phyloP scores from a whole-genome alignment of 1,140 invertebrate species.

The Achatina immaculata region DNA sequence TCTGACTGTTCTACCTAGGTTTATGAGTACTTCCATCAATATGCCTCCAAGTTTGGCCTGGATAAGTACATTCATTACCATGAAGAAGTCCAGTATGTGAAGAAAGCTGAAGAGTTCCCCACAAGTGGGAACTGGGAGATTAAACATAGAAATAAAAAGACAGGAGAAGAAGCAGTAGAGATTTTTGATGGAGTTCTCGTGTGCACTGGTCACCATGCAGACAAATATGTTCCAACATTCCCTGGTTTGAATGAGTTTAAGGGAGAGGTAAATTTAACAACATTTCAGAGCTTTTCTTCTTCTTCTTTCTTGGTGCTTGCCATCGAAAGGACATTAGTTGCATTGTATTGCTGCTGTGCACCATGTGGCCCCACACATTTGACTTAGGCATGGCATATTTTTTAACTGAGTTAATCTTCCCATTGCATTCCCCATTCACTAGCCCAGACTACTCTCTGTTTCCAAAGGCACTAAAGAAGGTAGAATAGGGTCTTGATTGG shows the following conservation, averaged over 20 bases:
- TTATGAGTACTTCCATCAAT: conserved; percentile 69
- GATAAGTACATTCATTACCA: conserved; percentile 59
- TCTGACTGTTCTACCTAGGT: conserved; percentile 51
- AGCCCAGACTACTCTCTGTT: too few species aligned
- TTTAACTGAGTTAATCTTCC: too few species aligned
- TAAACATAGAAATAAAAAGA: conserved; percentile 37
- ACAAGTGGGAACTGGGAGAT: conserved; percentile 49
- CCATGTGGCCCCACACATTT: too few species aligned
- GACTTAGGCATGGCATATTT: too few species aligned
- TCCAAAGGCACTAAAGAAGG: too few species aligned
- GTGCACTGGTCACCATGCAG: conserved; percentile 69
- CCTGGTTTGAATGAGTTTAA: conserved; percentile 69
- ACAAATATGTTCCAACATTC: conserved; percentile 66
- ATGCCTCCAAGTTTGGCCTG: conserved; percentile 70
- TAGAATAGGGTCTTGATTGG: too few species aligned
- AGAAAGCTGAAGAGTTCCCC: conserved; percentile 38
- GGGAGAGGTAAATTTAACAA: conserved; percentile 61
- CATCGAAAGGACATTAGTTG: too few species aligned
- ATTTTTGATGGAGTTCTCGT: conserved; percentile 67
- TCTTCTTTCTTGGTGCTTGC: too few species aligned
- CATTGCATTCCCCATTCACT: too few species aligned
- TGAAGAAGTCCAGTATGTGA: conserved; percentile 47
- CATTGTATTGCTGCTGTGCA: too few species aligned
- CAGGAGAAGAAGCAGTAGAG: conserved; percentile 31
- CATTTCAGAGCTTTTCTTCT: too few species aligned